These are phyloP conservation scores for Heliconius congener DNA, from an alignment of 1,140 invertebrate genomes.

Conservation along the genomic window DNA sequence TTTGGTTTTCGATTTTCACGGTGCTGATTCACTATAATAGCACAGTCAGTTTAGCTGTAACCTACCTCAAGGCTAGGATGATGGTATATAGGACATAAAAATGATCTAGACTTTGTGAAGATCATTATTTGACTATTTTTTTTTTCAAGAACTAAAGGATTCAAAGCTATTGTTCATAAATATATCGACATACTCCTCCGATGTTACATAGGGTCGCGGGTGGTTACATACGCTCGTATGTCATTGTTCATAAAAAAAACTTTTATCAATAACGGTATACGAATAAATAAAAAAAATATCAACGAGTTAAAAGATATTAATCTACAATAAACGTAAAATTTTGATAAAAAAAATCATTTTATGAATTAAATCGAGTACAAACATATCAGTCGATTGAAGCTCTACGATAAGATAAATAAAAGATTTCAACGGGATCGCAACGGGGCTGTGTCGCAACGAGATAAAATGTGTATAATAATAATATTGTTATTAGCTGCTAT, in stretches of 20 bases:
- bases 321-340: neutral
- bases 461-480: neutral
- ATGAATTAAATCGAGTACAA: slow-evolving; percentile 10
- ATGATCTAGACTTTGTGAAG: neutral
- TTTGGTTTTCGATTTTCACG: slow-evolving; percentile 78
- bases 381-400: neutral
- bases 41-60: slow-evolving; percentile 65
- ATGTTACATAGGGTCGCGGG: no score
- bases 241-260: no score
- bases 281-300: neutral
- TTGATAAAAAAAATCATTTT: slow-evolving; percentile 9
- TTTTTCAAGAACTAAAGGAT: neutral
- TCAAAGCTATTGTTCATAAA: neutral
- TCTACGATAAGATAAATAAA: slow-evolving; percentile 17
- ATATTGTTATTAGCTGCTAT: neutral
- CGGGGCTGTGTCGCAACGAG: neutral
- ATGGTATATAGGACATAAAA: slow-evolving; percentile 18
- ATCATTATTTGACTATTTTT: neutral
- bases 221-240: no score
- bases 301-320: neutral
- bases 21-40: slow-evolving; percentile 75
- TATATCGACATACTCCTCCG: neutral
- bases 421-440: slow-evolving; percentile 30
- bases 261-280: neutral
- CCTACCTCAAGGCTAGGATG: slow-evolving; percentile 74